Base-by-base conservation (phyloP, 2,797 vertebrate genomes). In the Neosilurus hyrtlii region DNA sequence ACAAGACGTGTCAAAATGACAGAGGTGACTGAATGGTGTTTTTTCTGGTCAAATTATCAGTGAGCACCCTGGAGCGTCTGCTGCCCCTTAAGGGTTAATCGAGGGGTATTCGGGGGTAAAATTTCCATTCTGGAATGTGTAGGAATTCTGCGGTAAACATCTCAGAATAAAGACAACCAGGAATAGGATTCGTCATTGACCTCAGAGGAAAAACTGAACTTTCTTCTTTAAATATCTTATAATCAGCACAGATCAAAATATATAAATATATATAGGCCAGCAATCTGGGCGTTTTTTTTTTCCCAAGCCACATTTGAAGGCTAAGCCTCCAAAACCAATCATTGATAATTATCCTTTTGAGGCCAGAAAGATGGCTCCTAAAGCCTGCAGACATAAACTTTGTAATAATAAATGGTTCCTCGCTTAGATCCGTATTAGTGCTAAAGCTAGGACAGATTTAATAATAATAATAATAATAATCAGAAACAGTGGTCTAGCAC, bases 221-320 rank as follows among this genome's bases (percentile, higher is more conserved):
- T 66, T 80, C 24, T 67, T 82, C 74, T 49, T 74, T 79, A 85
- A 82, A 82, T 80, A 80, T 70, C 84, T 75, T 76, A 83, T 67
- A 82, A 82, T 83, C 56, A 83, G 71, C 16, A 71, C 76, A 80
- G 37, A 80, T 83, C 61, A 80, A 43, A 72, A 35, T 54, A 81
- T 76, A 43, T 43, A 43, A 43, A 43, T 43, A 65, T 43, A 77
- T 73, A 65, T 63, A 82, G 70, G 70, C 51, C 86, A 82, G 63
- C 1, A 84, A 76, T 77, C 35, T 79, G 43, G 52, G 71, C 5
- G 66, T 43, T 43, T 66, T 30, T 79, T 15, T 22, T 24, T 16
- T 12, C 62, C n/a, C 57, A 62, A 66, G 52, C 30, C 22, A 54
- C 54, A 65, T 43, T 20, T 81, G 37, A 71, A 26, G 54, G 35